phyloP scores from a whole-genome alignment of 2,888 invertebrate genomes.

The Lasius platythorax region DNA sequence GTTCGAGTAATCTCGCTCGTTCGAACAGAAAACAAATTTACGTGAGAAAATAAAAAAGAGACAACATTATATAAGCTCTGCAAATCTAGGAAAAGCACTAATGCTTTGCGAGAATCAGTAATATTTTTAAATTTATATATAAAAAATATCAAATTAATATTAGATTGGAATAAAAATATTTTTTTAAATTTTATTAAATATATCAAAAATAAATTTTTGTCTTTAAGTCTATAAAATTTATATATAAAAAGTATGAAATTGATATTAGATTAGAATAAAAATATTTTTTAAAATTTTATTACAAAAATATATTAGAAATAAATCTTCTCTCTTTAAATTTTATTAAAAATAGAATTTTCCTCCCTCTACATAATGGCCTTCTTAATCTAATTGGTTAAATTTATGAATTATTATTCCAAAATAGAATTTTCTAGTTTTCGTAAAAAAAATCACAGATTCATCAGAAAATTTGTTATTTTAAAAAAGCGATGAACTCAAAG shows the following conservation, averaged over 20 bases:
- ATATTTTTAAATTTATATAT: neutral
- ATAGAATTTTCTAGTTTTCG: neutral
- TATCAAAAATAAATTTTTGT: neutral
- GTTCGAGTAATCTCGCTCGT: constrained; percentile 63
- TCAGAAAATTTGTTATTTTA: neutral
- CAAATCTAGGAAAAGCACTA: neutral
- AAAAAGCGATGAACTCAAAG: neutral
- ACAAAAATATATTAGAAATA: neutral
- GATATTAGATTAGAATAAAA: neutral
- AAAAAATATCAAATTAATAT: neutral
- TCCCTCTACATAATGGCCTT: neutral
- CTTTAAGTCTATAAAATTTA: neutral
- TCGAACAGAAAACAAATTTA: constrained; percentile 62
- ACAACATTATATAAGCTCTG: neutral
- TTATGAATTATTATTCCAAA: neutral
- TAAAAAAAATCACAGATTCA: neutral
- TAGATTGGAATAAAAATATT: neutral
- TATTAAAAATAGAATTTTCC: neutral
- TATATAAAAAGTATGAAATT: neutral
- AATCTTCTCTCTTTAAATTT: neutral
- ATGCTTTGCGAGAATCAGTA: neutral
- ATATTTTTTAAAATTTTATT: neutral
- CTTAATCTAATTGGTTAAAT: neutral
- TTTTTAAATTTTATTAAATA: neutral
- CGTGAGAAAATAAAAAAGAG: constrained; percentile 33